Conservation (phyloP, 1,140 invertebrate genomes). For the Argopecten irradians region DNA sequence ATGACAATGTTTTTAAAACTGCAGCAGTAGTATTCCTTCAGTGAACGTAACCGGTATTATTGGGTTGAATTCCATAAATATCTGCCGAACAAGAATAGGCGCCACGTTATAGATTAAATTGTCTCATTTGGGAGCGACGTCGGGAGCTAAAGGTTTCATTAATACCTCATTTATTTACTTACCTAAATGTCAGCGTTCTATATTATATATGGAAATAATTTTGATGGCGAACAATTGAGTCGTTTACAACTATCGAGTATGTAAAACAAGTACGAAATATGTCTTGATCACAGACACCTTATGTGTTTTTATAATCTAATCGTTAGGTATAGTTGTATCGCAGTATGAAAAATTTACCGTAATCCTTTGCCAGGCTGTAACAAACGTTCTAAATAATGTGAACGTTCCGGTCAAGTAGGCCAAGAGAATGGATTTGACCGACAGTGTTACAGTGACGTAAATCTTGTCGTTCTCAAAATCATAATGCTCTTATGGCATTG, state of each 20-base stretch:
- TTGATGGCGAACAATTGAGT: neutral
- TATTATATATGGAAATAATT: neutral
- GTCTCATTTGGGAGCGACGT: neutral
- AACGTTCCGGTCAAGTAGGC: neutral
- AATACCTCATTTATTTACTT: neutral
- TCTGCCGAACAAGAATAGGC: neutral
- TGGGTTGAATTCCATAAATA: neutral
- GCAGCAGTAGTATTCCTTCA: neutral
- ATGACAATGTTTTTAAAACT: neutral
- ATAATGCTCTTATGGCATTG: neutral
- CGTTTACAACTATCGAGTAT: neutral
- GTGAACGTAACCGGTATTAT: neutral
- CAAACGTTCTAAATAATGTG: neutral
- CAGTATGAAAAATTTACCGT: neutral
- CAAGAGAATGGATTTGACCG: neutral
- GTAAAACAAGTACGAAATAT: neutral
- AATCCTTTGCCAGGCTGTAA: neutral
- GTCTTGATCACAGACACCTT: neutral
- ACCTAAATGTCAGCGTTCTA: neutral
- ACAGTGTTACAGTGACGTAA: neutral
- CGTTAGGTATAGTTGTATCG: neutral
- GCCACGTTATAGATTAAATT: neutral
- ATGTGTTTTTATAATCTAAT: neutral
- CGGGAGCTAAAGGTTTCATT: neutral
- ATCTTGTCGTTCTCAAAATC: constrained; percentile 7